Base-by-base conservation (phyloP, 2,113 vertebrate species). In the Entomyzon cyanotis region DNA sequence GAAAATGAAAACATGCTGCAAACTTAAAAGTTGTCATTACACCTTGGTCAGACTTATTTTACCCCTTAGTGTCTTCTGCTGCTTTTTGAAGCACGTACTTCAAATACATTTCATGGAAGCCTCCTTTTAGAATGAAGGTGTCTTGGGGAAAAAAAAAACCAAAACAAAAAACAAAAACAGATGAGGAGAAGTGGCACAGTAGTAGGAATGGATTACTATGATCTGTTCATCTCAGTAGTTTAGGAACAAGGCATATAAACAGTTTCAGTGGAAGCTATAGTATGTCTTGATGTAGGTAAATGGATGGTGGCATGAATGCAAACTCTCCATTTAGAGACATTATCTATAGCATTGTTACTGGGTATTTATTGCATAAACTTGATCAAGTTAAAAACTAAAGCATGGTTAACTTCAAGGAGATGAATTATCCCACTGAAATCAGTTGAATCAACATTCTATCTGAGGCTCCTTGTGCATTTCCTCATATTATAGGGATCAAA, bases 61-160 rank as follows among this genome's bases (percentile, higher is more conserved):
- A 58, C 5, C 22, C 13, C 8, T 42, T 49, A 22, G 9, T 15
- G 22, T 21, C 18, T 46, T 65, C 25, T 0, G 0, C 13, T 62
- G 15, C 19, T 65, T 65, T 60, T n/a, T 50, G 18, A 82, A 84
- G 15, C 17, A 25, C 1, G 0, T 50, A 2, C 37, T 91, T 62
- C 46, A 87, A 74, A 39, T 12, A 25, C 0, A 17, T 44, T 55
- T 70, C 2, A 22, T 47, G 31, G 56, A 53, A 56, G 2, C 1
- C 1, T 64, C 50, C 9, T 49, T 91, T 70, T 39, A 75, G 7
- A 81, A 75, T 23, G 12, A 84, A 46, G 2, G 4, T 14, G 11
- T n/a, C 5, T 18, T 84, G 13, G 10, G 15, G 31, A 18, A 21
- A 14, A 25, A 15, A 1, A 9, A 39, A 47, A 37, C 37, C 37